These are phyloP conservation scores for Hyposoter dolosus DNA, from an alignment of 2,888 invertebrate species.

Conservation along the genomic window DNA sequence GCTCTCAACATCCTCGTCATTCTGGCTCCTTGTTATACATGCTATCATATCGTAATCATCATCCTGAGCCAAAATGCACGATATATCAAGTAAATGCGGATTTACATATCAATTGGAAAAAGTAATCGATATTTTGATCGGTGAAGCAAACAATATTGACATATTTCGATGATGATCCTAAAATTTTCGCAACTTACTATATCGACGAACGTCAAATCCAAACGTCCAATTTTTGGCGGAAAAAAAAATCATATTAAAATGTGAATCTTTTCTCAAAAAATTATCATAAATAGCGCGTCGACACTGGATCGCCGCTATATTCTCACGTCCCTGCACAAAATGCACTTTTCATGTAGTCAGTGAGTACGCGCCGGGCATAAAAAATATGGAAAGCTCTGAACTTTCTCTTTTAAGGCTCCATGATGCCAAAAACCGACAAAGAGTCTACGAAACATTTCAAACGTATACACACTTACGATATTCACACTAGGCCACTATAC, in stretches of 20 bases:
- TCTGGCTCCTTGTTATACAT: constrained; percentile 37
- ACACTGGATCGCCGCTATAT: constrained; percentile 51
- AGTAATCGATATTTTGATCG: not conserved
- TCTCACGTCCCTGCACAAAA: not conserved
- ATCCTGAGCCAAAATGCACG: not conserved
- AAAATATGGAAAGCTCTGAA: constrained; percentile 23
- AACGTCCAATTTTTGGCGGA: no score
- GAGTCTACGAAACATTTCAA: not conserved
- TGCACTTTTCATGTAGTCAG: constrained; percentile 10
- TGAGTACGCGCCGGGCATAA: constrained; percentile 11
- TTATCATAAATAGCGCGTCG: not conserved
- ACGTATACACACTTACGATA: constrained; percentile 22
- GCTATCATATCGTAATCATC: constrained; percentile 23
- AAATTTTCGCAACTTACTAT: not conserved
- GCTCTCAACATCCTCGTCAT: constrained; percentile 61
- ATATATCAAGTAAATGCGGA: no score
- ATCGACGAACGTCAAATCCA: not conserved
- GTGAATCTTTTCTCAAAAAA: no score
- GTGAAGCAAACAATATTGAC: not conserved
- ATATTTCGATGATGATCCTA: not conserved
- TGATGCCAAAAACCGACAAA: constrained; percentile 39
- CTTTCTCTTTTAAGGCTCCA: constrained; percentile 37
- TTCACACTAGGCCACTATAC: constrained; percentile 3
- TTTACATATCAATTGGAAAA: not conserved
- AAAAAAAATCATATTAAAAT: no score